These are phyloP conservation scores for Pitta sordida DNA, from an alignment of 2,113 vertebrate species.

Conservation along the genomic window DNA sequence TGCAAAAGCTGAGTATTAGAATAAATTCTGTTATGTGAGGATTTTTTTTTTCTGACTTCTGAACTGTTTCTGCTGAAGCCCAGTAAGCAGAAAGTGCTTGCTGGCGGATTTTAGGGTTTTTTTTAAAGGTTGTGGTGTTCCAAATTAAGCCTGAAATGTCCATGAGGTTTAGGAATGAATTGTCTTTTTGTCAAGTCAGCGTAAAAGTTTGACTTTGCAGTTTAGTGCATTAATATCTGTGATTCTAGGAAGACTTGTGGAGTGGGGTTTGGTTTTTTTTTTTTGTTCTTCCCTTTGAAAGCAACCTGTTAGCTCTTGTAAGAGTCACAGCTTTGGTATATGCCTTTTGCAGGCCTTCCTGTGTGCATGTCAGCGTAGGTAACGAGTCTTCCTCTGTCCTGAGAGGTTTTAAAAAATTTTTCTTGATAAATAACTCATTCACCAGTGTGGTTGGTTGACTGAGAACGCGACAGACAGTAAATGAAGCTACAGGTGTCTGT, in stretches of 20 bases:
- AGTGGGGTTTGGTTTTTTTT: too few relatives aligned
- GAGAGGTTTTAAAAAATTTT: neutral
- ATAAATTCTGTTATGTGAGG: neutral
- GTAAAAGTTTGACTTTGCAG: neutral
- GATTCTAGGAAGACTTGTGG: neutral
- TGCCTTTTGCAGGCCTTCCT: neutral
- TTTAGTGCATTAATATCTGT: neutral
- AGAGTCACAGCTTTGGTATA: neutral
- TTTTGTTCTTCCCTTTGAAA: neutral
- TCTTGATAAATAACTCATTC: neutral
- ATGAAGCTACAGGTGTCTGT: neutral
- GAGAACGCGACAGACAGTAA: neutral
- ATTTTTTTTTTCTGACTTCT: neutral
- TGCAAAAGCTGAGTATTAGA: neutral
- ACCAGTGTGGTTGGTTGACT: neutral
- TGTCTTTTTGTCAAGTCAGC: neutral
- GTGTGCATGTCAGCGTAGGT: neutral
- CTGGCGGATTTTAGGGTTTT: neutral
- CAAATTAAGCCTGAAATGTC: neutral
- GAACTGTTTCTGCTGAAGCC: neutral
- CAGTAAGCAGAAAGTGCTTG: neutral
- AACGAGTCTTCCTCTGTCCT: neutral
- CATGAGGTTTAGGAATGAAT: neutral
- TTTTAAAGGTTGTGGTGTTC: neutral
- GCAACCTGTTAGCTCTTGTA: neutral